Percentiles rank a stretch among this genome's conserved stretches.
These are phyloP conservation scores for Phthorimaea operculella DNA, from an alignment of 1,140 invertebrate species.

Conservation along the genomic window DNA sequence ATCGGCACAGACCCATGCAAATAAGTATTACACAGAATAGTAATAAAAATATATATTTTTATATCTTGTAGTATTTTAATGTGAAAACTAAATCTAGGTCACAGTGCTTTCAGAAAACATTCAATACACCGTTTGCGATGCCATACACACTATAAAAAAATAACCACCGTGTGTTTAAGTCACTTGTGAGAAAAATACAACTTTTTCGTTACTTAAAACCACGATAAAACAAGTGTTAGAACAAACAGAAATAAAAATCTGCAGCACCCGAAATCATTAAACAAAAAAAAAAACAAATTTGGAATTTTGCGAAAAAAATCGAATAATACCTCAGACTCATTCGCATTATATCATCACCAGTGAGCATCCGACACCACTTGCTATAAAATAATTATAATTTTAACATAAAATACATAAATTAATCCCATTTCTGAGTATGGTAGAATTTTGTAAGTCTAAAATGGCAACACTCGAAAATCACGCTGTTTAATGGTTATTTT, in stretches of 20 bases:
- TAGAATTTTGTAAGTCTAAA: too few species aligned
- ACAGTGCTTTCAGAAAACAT: conserved; percentile 17
- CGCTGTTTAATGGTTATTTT: too few species aligned
- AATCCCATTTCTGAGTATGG: too few species aligned
- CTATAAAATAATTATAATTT: conserved; percentile 35
- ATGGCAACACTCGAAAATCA: too few species aligned
- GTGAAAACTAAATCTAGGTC: background rate
- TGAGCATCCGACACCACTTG: conserved; percentile 65
- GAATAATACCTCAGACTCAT: conserved; percentile 65
- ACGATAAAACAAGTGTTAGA: too few species aligned
- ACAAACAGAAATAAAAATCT: too few species aligned
- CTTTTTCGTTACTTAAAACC: too few species aligned
- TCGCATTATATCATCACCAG: conserved; percentile 66
- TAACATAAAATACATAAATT: background rate
- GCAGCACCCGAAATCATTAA: background rate
- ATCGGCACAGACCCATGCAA: background rate
- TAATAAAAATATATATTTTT: background rate
- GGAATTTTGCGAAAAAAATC: conserved; percentile 5
- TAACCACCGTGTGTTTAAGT: conserved; percentile 8
- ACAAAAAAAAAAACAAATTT: conserved; percentile 4
- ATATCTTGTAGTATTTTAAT: background rate
- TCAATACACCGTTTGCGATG: conserved; percentile 2
- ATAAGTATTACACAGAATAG: background rate
- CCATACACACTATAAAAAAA: conserved; percentile 13
- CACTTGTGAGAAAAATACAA: too few species aligned